phyloP scores from a whole-genome alignment of 2,888 invertebrate genomes.

The Callimorpha dominula region DNA sequence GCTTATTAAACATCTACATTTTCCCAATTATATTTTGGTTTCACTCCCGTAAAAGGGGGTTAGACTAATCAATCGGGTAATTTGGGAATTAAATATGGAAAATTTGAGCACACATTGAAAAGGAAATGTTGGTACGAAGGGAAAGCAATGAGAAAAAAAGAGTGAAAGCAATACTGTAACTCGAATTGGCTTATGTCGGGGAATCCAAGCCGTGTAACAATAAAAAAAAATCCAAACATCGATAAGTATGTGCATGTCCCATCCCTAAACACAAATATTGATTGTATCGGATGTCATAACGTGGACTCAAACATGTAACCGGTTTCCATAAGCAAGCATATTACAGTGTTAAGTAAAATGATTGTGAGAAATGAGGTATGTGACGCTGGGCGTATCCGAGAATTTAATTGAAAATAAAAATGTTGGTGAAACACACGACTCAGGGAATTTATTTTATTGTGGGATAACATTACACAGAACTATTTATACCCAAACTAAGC shows the following conservation, averaged over 20 bases:
- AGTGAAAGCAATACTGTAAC: too few species aligned
- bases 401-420: not conserved
- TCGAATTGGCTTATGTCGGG: too few species aligned
- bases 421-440: too few species aligned
- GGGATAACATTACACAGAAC: too few species aligned
- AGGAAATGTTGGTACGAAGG: too few species aligned
- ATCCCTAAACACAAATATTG: constrained; percentile 47
- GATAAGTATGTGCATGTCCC: constrained; percentile 16
- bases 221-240: constrained; percentile 2
- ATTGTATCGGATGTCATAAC: constrained; percentile 48
- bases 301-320: constrained; percentile 16
- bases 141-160: too few species aligned
- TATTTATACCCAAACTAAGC: too few species aligned
- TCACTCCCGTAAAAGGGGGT: not conserved
- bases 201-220: too few species aligned
- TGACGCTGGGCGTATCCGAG: not conserved
- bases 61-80: too few species aligned
- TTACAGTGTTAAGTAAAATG: constrained; percentile 23
- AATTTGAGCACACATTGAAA: too few species aligned
- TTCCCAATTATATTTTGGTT: not conserved
- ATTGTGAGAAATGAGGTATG: constrained; percentile 9
- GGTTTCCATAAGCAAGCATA: constrained; percentile 23
- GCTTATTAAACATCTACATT: not conserved
- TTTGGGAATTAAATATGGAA: too few species aligned
- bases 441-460: too few species aligned